phyloP scores from a whole-genome alignment of 1,140 invertebrate genomes.

The Drosophila virilis region DNA sequence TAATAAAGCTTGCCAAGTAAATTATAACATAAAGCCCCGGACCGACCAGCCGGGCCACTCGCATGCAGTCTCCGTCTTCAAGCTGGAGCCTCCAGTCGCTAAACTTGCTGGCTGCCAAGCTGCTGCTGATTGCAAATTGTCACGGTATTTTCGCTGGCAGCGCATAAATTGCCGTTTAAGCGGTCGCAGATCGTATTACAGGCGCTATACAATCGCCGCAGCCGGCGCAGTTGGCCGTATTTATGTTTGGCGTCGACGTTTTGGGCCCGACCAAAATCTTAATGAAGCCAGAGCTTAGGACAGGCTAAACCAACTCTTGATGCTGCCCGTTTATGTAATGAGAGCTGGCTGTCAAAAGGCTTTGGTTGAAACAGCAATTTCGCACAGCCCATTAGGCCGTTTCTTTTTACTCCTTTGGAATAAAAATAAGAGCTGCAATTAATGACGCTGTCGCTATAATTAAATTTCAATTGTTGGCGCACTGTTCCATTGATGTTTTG shows the following conservation, averaged over 20 bases:
- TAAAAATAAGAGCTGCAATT: conserved; percentile 46
- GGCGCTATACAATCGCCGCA: conserved; percentile 47
- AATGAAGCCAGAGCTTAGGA: conserved; percentile 58
- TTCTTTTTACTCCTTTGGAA: background rate
- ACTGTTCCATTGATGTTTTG: conserved; percentile 63
- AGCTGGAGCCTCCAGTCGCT: conserved; percentile 21
- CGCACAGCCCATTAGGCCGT: background rate
- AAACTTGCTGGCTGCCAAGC: conserved; percentile 32
- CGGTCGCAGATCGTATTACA: conserved; percentile 35
- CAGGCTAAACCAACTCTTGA: conserved; percentile 10
- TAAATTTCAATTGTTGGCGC: conserved; percentile 73
- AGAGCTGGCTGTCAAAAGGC: conserved; percentile 9
- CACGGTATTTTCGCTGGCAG: conserved; percentile 80
- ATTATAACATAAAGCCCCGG: conserved; percentile 74
- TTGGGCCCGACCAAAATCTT: conserved; percentile 57
- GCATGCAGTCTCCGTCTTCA: conserved; percentile 1
- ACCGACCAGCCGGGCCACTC: conserved; percentile 13
- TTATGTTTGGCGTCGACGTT: conserved; percentile 54
- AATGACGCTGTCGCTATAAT: conserved; percentile 63
- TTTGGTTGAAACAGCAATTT: background rate
- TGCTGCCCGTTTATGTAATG: conserved; percentile 55
- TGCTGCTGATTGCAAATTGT: conserved; percentile 78
- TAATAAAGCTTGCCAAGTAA: conserved; percentile 77
- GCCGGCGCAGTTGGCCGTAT: conserved; percentile 38
- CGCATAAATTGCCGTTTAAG: conserved; percentile 79